Base-by-base conservation (phyloP, 2,113 vertebrate species). In the Hymenochirus boettgeri region DNA sequence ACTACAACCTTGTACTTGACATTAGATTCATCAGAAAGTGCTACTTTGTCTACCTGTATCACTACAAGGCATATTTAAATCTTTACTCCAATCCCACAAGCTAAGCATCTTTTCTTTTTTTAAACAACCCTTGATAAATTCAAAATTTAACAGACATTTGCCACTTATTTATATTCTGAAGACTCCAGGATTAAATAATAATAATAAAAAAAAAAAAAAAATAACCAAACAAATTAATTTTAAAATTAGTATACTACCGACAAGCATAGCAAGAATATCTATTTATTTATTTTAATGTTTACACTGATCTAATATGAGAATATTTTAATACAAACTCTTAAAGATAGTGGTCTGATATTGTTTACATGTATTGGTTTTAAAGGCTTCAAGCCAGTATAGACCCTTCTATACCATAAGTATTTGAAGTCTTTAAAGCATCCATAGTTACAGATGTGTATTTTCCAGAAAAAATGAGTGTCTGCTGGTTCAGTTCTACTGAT, bases 291-390 rank as follows among this genome's bases (percentile, higher is more conserved):
- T 42, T 42, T 42, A 42, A 12, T 18, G 39, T 42, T 42, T 42
- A 42, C 39, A 42, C 39, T 6, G 39, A n/a, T n/a, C 39, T 42
- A 42, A 42, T 42, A 42, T 35, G 33, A 42, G 13, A 39, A 39
- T 39, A 39, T 39, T 42, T 42, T 42, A 42, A 42, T 42, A 42
- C 39, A 42, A 42, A n/a, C 17, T 42, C 39, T 42, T n/a, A 42
- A 42, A 42, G 39, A 42, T 42, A 42, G 39, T 42, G 39, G 39
- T 42, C 1, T 42, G 39, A 42, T 17, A 42, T 42, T 42, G 29
- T 42, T 42, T 42, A 42, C 17, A 42, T 42, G 2, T 42, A 42
- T 42, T 42, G 1, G 10, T 35, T 35, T 35, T 12, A 35, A 35
- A 35, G 9, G 7, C 1, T 42, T 42, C 37, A n/a, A 42, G 17